Conservation (phyloP, 2,113 vertebrate genomes). For the Equus przewalskii region DNA sequence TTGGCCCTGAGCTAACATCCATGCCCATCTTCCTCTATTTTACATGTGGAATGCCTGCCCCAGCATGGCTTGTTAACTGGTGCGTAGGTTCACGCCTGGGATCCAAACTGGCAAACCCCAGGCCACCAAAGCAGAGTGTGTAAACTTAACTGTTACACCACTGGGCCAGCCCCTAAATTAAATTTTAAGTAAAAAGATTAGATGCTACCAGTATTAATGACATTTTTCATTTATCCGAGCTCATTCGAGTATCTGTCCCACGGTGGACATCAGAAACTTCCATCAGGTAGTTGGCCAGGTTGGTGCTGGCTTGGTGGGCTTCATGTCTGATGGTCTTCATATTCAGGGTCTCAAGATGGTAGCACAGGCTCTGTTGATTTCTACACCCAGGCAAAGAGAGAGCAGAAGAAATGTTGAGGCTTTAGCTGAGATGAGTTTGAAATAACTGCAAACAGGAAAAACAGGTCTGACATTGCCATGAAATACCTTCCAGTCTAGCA, state of each 20-base stretch:
- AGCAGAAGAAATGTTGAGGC: not conserved
- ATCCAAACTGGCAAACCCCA: too few species aligned
- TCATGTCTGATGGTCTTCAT: not conserved
- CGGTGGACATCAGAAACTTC: not conserved
- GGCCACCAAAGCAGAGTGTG: too few species aligned
- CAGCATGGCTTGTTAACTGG: too few species aligned
- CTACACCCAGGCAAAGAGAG: not conserved
- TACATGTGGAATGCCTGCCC: too few species aligned
- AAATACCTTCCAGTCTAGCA: slow-evolving; percentile 71
- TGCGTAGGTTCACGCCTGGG: too few species aligned
- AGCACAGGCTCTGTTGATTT: not conserved
- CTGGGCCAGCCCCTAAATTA: not conserved
- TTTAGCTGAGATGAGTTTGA: slow-evolving; percentile 42
- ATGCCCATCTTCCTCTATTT: too few species aligned
- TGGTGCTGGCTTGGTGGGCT: not conserved
- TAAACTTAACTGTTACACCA: too few species aligned
- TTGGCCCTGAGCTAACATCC: too few species aligned
- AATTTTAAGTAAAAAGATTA: slow-evolving; percentile 6
- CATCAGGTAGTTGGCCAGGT: not conserved
- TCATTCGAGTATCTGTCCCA: not conserved
- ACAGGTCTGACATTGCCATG: slow-evolving; percentile 16
- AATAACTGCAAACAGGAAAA: slow-evolving; percentile 59
- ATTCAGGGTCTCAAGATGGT: not conserved
- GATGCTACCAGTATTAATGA: not conserved
- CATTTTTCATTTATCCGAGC: not conserved